These are phyloP conservation scores for Trematomus loennbergii DNA, from an alignment of 2,113 vertebrate genomes.

Conservation along the genomic window DNA sequence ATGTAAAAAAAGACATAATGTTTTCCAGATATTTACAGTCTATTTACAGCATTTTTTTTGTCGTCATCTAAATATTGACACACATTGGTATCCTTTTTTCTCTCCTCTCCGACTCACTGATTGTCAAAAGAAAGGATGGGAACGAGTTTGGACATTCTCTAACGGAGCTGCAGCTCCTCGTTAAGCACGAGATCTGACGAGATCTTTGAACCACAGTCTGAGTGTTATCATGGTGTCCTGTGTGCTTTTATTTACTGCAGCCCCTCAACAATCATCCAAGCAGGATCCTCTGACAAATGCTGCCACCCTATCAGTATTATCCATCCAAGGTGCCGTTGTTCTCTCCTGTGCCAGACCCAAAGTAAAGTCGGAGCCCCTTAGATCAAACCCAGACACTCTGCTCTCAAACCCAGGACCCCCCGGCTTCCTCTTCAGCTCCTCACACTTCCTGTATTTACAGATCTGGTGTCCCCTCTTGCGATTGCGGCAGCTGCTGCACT, in stretches of 20 bases:
- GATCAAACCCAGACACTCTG: slow-evolving; percentile 78
- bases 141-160: slow-evolving; percentile 80
- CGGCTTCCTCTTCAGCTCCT: slow-evolving; percentile 99
- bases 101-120: slow-evolving; percentile 76
- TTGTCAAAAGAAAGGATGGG: slow-evolving; percentile 84
- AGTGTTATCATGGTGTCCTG: slow-evolving; percentile 59
- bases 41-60: slow-evolving; percentile 80
- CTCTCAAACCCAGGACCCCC: slow-evolving; percentile 82
- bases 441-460: slow-evolving; percentile 99
- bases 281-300: slow-evolving; percentile 65
- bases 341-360: slow-evolving; percentile 80
- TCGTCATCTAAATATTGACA: slow-evolving; percentile 74
- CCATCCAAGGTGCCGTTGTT: slow-evolving; percentile 73
- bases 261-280: slow-evolving; percentile 75
- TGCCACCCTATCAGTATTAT: slow-evolving; percentile 64
- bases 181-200: slow-evolving; percentile 49
- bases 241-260: slow-evolving; percentile 58
- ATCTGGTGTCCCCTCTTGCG: slow-evolving; percentile 99
- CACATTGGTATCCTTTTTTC: slow-evolving; percentile 78
- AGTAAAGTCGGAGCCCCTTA: slow-evolving; percentile 81
- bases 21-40: slow-evolving; percentile 82
- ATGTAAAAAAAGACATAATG: slow-evolving; percentile 83
- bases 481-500: slow-evolving; percentile 99
- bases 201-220: slow-evolving; percentile 57
- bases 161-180: slow-evolving; percentile 65